Base-by-base conservation (phyloP, 2,797 vertebrate genomes). In the Syngnathus rostellatus region DNA sequence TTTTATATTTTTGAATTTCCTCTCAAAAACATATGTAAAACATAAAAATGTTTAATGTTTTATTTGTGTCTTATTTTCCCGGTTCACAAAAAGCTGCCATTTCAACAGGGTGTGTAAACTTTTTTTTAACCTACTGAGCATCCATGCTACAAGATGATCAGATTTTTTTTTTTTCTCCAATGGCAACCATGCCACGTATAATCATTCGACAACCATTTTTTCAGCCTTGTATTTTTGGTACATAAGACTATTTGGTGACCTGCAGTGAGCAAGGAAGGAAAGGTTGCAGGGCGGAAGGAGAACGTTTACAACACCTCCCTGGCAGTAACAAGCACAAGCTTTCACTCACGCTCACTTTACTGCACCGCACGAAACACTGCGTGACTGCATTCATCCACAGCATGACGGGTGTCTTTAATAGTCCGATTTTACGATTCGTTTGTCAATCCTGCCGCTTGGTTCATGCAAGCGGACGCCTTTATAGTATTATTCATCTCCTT, bases 241-340 rank as follows among this genome's bases (percentile, higher is more conserved):
- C 74, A 72, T 45, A 64, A 37, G 80, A 76, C 74, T 38, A 31
- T 76, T 82, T 72, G 66, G 66, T 68, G 71, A 69, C 12, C 70
- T 67, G 74, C 69, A 73, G 81, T 68, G 71, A 83, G 83, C 81
- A 86, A 87, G 88, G 86, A 89, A 57, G 23, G 25, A 57, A 89
- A 75, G 78, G 68, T 78, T 70, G 74, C 68, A 69, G 31, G 78
- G 77, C 75, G 87, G 85, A 89, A 91, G 84, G 71, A 80, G 77
- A 85, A 82, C 77, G 83, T 87, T 84, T 77, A 80, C 71, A 71
- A 77, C 71, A 59, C 76, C 69, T 75, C 73, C 69, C 76, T 73
- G 68, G 55, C 63, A 77, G 78, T 79, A 73, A 67, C 66, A 69
- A 81, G 41, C 25, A 62, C 48, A 68, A 50, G 55, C 67, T 80